Conservation (phyloP, 2,113 vertebrate species). For the Tiliqua scincoides region DNA sequence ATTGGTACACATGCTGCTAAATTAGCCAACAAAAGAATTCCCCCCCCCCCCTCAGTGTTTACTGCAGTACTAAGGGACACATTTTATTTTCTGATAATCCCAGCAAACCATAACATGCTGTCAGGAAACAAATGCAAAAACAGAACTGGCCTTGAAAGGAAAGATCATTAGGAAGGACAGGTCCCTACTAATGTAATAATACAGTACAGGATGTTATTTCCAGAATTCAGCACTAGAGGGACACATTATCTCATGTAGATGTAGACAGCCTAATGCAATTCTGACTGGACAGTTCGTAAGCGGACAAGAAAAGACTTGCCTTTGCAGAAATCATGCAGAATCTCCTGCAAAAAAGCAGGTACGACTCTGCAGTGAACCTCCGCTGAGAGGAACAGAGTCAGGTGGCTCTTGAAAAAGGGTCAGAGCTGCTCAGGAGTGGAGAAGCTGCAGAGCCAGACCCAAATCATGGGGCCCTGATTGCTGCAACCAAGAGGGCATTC, state of each 20-base stretch:
- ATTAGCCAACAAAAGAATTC: not conserved
- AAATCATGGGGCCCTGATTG: not conserved
- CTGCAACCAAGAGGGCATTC: not conserved
- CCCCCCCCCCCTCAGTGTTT: not conserved
- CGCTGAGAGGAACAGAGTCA: no score
- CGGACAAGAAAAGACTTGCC: no score
- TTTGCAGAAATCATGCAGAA: no score
- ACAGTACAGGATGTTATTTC: not conserved
- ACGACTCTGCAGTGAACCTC: not conserved
- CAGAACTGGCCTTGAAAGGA: not conserved
- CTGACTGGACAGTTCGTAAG: not conserved
- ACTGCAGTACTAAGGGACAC: not conserved
- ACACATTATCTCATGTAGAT: not conserved
- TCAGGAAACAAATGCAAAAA: not conserved
- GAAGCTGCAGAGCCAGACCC: not conserved
- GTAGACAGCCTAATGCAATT: not conserved
- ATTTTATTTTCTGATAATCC: not conserved
- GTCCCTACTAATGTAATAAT: no score
- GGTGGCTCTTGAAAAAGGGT: not conserved
- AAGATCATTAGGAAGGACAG: not conserved
- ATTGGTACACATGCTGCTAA: not conserved
- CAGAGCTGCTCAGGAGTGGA: not conserved
- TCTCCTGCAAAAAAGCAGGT: no score
- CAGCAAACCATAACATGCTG: not conserved
- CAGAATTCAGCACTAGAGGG: slow-evolving; percentile 13